Evolutionary conservation across 2,888 invertebrate genomes (phyloP), one percentile per base, ranked within the genome.

Genomic region (Xestobium rufovillosum): DNA sequence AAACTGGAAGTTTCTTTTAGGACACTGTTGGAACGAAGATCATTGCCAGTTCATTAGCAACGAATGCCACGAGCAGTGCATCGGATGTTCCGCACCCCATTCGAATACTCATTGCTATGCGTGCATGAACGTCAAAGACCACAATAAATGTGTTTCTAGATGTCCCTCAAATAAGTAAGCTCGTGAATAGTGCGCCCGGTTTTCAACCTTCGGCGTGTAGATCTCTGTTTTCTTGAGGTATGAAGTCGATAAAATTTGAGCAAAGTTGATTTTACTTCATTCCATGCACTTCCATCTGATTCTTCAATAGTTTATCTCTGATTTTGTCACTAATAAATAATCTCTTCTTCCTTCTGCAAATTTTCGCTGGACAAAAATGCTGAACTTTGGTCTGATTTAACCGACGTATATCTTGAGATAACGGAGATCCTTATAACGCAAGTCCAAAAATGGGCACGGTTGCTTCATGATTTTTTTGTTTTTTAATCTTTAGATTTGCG

Each of bases 101-200:
- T 60, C 67, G 1, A 51, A 48, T 1, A 42, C 60, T 10, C 56
- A 64, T 12, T 94, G 92, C 57, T 68, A 71, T 25, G 74, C 80
- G 0, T 94, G 94, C 56, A 72, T 72, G 31, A 59, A 75, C 45
- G 72, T 41, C 38, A 48, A 52, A 11, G 49, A 61, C 39, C 45
- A 66, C 57, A 52, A 59, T 63, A 45, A 64, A 68, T 65, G 65
- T 38, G 63, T 65, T 2, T 40, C 44, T 2, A 36, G 49, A 4
- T 91, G 91, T 58, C 84, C 87, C 0, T 34, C 56, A 1, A 58
- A 75, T 44, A 80, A 76, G 83, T 84, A 65, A 71, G 75, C 67
- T 38, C 34, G n/a, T n/a, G n/a, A n/a, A n/a, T n/a, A n/a, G n/a
- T n/a, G n/a, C n/a, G n/a, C n/a, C n/a, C n/a, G n/a, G n/a, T n/a